These are phyloP conservation scores for Barnardius zonarius DNA, from an alignment of 2,113 vertebrate species.

Conservation along the genomic window DNA sequence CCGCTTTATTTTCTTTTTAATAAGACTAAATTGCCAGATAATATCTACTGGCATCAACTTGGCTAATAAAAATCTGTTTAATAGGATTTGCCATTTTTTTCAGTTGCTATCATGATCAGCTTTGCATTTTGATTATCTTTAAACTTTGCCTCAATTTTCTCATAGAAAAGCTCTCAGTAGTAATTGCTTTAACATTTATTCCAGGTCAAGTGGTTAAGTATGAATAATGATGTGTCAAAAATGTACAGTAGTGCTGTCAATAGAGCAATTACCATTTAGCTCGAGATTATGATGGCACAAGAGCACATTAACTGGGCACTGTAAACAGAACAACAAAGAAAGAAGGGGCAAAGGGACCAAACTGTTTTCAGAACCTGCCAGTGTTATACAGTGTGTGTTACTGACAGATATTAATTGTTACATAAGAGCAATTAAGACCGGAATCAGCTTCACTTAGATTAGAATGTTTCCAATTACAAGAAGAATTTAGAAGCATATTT, in stretches of 20 bases:
- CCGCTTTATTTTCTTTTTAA: constrained; percentile 86
- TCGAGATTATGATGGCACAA: constrained; percentile 83
- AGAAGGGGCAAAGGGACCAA: constrained; percentile 73
- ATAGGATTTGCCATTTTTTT: constrained; percentile 87
- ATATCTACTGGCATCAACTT: constrained; percentile 84
- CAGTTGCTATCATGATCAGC: constrained; percentile 81
- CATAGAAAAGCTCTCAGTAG: constrained; percentile 83
- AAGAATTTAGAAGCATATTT: constrained; percentile 35
- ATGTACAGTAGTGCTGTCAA: constrained; percentile 86
- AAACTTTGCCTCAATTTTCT: constrained; percentile 86
- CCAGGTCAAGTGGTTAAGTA: constrained; percentile 92
- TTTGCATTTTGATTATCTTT: constrained; percentile 86
- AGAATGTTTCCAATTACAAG: constrained; percentile 60
- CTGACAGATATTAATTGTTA: constrained; percentile 75
- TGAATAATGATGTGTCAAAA: constrained; percentile 93
- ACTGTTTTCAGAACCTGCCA: constrained; percentile 69
- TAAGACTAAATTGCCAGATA: constrained; percentile 85
- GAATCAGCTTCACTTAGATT: constrained; percentile 44
- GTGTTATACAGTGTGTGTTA: constrained; percentile 25
- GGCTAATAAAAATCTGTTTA: constrained; percentile 86
- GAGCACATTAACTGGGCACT: constrained; percentile 82
- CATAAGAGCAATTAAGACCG: constrained; percentile 74
- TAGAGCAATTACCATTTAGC: constrained; percentile 90
- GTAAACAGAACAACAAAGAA: constrained; percentile 81
- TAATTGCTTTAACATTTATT: constrained; percentile 94